These are phyloP conservation scores for Salarias fasciatus DNA, from an alignment of 2,797 vertebrate species.

Conservation along the genomic window DNA sequence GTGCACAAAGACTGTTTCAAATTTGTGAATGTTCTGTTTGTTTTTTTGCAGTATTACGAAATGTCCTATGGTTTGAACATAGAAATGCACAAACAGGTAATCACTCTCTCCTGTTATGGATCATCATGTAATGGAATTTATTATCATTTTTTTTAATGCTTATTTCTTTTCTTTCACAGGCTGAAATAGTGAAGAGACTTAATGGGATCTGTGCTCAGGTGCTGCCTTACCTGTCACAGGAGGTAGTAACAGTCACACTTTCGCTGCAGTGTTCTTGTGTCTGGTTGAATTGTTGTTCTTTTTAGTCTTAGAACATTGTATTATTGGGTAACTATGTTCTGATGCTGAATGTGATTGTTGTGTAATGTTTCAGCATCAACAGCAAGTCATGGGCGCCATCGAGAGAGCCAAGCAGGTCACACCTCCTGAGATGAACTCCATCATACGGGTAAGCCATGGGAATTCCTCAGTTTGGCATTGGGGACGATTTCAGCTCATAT, in stretches of 20 bases:
- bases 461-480: too few relatives aligned
- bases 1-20: too few relatives aligned
- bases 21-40: background rate
- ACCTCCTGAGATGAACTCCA: constrained; percentile 97
- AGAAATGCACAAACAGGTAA: constrained; percentile 99
- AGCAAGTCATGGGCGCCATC: constrained; percentile 93
- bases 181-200: constrained; percentile 98
- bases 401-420: constrained; percentile 99
- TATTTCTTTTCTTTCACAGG: constrained; percentile 75
- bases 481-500: too few relatives aligned
- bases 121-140: too few relatives aligned
- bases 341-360: too few relatives aligned
- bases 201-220: constrained; percentile 99
- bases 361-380: constrained; percentile 69
- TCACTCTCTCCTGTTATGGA: background rate
- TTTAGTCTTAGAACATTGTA: too few relatives aligned
- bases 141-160: background rate
- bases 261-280: too few relatives aligned
- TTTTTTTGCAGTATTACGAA: constrained; percentile 90
- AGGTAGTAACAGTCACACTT: constrained; percentile 80
- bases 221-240: constrained; percentile 97
- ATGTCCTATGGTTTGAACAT: constrained; percentile 99
- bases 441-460: constrained; percentile 80
- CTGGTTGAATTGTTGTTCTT: too few relatives aligned
- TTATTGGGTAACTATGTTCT: too few relatives aligned